Conservation (phyloP, 1,140 invertebrate species). For the Leptoteleia sp. region DNA sequence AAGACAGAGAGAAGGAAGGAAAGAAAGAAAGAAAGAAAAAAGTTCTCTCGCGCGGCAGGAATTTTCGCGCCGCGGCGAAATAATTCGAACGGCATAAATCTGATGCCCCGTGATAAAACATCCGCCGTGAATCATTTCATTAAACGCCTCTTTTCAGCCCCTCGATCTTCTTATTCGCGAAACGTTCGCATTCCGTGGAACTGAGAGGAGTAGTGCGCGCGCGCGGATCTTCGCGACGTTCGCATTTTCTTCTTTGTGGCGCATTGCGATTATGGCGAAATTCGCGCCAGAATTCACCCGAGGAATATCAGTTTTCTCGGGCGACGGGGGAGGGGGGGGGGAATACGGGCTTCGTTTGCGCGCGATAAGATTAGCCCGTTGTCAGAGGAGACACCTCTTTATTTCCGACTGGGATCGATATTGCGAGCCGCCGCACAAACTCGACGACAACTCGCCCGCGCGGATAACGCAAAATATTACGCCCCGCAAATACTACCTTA, state of each 20-base stretch:
- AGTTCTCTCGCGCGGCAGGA: no score
- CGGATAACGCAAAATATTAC: constrained; percentile 25
- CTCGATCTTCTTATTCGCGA: constrained; percentile 17
- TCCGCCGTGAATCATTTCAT: constrained; percentile 19
- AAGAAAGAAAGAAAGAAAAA: no score
- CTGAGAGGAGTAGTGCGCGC: constrained; percentile 4
- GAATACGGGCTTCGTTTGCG: constrained; percentile 47
- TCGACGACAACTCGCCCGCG: constrained; percentile 26
- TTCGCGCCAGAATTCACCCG: constrained; percentile 8
- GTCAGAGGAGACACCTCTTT: constrained; percentile 51
- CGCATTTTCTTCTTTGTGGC: constrained; percentile 32
- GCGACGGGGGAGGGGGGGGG: no score
- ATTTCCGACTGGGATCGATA: constrained; percentile 41
- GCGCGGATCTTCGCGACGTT: no score
- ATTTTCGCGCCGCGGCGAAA: neutral
- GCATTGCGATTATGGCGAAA: constrained; percentile 44
- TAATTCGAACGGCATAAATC: constrained; percentile 10
- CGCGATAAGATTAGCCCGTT: constrained; percentile 50
- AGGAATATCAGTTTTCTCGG: constrained; percentile 49
- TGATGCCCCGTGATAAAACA: constrained; percentile 8
- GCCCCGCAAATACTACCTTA: constrained; percentile 5
- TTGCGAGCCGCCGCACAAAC: constrained; percentile 20
- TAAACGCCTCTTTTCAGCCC: constrained; percentile 6
- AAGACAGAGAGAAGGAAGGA: no score
- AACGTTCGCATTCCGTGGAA: constrained; percentile 1